Conservation (phyloP, 2,113 vertebrate genomes). For the Miniopterus natalensis region DNA sequence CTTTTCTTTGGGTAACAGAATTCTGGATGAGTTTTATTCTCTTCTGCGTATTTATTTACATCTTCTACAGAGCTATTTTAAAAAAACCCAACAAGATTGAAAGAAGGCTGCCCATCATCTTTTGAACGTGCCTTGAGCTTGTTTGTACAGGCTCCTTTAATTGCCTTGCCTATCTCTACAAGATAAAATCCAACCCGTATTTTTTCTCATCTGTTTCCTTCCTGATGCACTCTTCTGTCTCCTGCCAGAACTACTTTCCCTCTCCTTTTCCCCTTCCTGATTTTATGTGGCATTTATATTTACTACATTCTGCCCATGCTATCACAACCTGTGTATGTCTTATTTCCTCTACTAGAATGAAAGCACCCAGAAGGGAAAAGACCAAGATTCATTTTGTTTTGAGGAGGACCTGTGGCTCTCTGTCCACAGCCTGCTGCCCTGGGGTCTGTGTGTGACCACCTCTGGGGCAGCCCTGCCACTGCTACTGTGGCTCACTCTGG, state of each 20-base stretch:
- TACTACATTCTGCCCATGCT: background rate
- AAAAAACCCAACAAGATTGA: slow-evolving; percentile 16
- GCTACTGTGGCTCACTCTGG: background rate
- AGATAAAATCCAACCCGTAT: background rate
- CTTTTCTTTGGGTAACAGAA: background rate
- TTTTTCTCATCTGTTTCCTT: slow-evolving; percentile 25
- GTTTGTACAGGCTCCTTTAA: background rate
- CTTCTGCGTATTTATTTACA: background rate
- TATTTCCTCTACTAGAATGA: background rate
- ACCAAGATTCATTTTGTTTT: slow-evolving; percentile 19
- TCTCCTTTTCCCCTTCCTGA: background rate
- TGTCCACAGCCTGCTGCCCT: background rate
- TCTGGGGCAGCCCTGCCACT: background rate
- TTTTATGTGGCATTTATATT: background rate
- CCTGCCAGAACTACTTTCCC: background rate
- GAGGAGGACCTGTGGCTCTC: background rate
- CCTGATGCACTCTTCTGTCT: background rate
- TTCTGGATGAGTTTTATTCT: slow-evolving; percentile 44
- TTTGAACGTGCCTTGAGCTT: background rate
- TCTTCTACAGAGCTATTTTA: slow-evolving; percentile 19
- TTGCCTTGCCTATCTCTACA: background rate
- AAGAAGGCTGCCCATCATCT: background rate
- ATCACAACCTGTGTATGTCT: background rate
- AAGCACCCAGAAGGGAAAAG: background rate
- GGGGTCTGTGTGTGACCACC: background rate